Evolutionary conservation across 2,113 vertebrate genomes (phyloP).

Genomic region (Ictidomys tridecemlineatus): DNA sequence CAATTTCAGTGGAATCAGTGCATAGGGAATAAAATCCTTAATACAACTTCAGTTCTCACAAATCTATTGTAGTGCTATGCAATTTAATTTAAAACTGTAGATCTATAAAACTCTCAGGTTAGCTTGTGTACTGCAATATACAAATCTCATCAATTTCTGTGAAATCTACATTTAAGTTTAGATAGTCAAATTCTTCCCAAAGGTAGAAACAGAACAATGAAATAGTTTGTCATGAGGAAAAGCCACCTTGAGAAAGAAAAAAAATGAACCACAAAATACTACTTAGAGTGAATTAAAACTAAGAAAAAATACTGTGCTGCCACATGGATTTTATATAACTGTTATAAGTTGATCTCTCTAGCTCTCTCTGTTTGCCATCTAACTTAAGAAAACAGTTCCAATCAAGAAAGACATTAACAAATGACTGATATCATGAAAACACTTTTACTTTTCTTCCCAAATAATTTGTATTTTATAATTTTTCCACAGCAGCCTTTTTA

Average conservation of each 20-base stretch:
- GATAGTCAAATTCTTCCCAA: constrained; percentile 24
- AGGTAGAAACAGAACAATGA: constrained; percentile 16
- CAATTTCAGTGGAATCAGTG: constrained; percentile 34
- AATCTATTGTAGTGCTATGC: not conserved
- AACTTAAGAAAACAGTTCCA: constrained; percentile 46
- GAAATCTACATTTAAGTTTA: constrained; percentile 41
- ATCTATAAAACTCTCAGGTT: constrained; percentile 19
- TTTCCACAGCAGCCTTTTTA: constrained; percentile 44
- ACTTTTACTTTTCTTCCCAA: constrained; percentile 47
- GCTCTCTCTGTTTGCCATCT: not conserved
- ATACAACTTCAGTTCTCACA: constrained; percentile 16
- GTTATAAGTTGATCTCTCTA: not conserved
- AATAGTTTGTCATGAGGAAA: constrained; percentile 5
- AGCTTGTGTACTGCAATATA: constrained; percentile 8
- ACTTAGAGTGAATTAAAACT: constrained; percentile 2
- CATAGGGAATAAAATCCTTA: constrained; percentile 33
- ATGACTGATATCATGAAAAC: not conserved
- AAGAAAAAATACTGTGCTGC: not conserved
- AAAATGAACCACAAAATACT: constrained; percentile 4
- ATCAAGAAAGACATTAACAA: constrained; percentile 30
- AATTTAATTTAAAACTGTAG: constrained; percentile 34
- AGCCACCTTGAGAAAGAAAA: constrained; percentile 27
- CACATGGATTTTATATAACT: constrained; percentile 15
- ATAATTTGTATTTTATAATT: constrained; percentile 54
- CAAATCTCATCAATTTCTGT: constrained; percentile 49